Evolutionary conservation across 1,140 invertebrate genomes (phyloP), one percentile per base, ranked within the genome.

Genomic region (Lepidostoma basale): DNA sequence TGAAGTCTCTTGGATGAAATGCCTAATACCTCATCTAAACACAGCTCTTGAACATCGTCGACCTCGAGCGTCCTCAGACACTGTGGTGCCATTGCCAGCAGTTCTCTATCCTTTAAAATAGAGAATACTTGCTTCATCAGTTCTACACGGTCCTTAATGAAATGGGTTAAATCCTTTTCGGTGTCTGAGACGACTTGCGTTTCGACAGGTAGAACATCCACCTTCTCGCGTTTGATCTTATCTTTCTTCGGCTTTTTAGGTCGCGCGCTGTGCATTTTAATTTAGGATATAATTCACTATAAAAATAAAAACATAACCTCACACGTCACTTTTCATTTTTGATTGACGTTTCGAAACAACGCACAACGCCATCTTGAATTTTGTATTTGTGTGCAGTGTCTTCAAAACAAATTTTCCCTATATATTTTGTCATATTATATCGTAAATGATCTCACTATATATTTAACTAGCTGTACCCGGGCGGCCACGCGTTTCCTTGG

Each of bases 81-180:
- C 22, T 85, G 83, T 0, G 88, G 87, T 1, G 86, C 84, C 76
- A 88, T 83, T 5, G 83, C 79, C 70, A 85, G 82, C 4, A 89
- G 79, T 47, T 88, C 88, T 70, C 86, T 88, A 0, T 82, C 79
- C 74, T 87, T 88, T 0, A 89, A 75, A 0, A 85, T 81, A 20
- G 84, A 85, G 75, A 88, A 86, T 8, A 88, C 84, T 77, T 88
- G 86, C 59, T 87, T 86, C 76, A 88, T 86, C 42, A 89, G 73
- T 72, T 86, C 87, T 0, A 89, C 82, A 39, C 87, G 76, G 70
- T 89, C 87, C 49, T 88, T 84, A 2, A 87, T 81, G 67, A 86
- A 88, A 72, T 87, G 84, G 0, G 84, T 83, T 60, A 89, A 73
- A 68, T 83, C 82, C 33, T 80, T 79, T 25, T 81, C 78, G 4